Conservation (phyloP, 2,888 invertebrate genomes). For the Phortica magna region DNA sequence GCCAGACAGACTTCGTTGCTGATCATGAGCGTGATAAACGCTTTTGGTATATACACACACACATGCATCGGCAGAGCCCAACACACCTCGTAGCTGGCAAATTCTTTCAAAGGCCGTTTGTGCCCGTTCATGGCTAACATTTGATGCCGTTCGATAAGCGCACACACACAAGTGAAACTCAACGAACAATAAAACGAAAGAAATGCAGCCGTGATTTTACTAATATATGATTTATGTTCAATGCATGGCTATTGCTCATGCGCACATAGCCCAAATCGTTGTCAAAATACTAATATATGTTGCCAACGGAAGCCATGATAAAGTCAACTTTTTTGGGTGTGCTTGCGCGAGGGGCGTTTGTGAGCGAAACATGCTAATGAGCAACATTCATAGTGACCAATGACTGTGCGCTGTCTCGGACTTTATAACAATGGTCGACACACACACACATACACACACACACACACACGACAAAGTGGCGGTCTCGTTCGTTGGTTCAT, state of each 20-base stretch:
- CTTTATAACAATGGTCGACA: constrained; percentile 22
- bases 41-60: constrained; percentile 8
- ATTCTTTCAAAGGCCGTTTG: constrained; percentile 30
- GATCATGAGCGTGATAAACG: constrained; percentile 9
- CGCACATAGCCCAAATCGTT: not conserved
- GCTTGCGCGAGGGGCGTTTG: constrained; percentile 55
- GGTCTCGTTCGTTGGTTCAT: not conserved
- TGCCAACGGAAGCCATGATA: not conserved
- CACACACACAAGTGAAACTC: constrained; percentile 4
- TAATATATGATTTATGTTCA: constrained; percentile 11
- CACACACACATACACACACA: not conserved
- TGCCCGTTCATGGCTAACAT: not conserved
- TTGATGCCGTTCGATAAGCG: not conserved
- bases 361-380: constrained; percentile 71
- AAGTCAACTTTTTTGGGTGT: constrained; percentile 40
- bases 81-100: not conserved
- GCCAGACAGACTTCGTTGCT: not conserved
- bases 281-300: not conserved
- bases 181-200: not conserved
- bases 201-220: not conserved
- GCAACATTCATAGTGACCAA: constrained; percentile 61
- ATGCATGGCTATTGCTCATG: not conserved
- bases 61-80: not conserved
- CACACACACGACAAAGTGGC: too few relatives aligned
- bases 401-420: constrained; percentile 49